Evolutionary conservation across 2,113 vertebrate species (phyloP).

Genomic region (Carollia perspicillata): DNA sequence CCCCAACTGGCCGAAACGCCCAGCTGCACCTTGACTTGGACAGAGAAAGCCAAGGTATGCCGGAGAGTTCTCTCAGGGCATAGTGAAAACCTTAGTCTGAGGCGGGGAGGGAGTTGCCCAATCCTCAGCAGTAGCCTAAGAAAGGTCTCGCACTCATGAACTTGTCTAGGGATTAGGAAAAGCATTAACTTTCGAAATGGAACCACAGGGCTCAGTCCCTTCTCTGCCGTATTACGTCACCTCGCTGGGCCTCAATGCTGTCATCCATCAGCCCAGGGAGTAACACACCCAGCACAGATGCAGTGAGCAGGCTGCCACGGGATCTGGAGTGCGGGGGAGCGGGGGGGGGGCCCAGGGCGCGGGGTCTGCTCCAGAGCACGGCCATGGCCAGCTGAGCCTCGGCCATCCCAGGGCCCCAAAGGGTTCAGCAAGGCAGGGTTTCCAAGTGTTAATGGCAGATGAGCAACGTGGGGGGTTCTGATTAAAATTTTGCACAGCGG

Average conservation of each 20-base stretch:
- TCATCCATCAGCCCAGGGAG: neutral
- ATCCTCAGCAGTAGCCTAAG: neutral
- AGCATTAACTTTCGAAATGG: neutral
- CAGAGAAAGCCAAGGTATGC: neutral
- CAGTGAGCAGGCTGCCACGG: accelerated
- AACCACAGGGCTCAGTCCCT: neutral
- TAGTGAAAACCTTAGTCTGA: neutral
- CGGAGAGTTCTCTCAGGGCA: neutral
- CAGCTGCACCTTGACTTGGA: neutral
- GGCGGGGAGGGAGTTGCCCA: neutral
- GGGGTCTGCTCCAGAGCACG: neutral
- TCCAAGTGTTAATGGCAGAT: accelerated
- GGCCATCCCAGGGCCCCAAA: neutral
- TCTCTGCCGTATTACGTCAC: neutral
- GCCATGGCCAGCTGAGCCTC: no score
- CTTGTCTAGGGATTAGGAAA: neutral
- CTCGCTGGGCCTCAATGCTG: neutral
- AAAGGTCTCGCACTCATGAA: neutral
- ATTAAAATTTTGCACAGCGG: neutral
- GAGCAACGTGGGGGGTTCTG: neutral
- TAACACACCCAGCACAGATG: no score
- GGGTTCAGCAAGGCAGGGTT: no score
- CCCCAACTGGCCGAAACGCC: neutral
- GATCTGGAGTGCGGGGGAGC: accelerated
- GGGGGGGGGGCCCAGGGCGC: accelerated